Base-by-base conservation (phyloP, 2,113 vertebrate species). In the Actenoides hombroni region DNA sequence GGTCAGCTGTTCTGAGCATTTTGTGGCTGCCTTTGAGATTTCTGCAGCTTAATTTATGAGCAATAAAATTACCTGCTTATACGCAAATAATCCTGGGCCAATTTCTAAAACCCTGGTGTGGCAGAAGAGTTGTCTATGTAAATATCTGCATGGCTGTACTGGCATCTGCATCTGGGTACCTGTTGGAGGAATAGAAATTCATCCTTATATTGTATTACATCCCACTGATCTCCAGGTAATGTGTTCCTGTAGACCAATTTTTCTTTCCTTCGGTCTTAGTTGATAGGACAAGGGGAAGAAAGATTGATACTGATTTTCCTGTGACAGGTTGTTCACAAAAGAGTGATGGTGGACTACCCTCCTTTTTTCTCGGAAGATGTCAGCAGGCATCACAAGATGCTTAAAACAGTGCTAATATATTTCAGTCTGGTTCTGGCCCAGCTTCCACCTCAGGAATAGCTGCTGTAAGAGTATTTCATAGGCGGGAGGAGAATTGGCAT, bases 271-370 rank as follows among this genome's bases (percentile, higher is more conserved):
- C 69, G 69, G 57, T 65, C 71, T 81, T 63, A 91, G 86, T 96
- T 94, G 92, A 90, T 94, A 88, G 71, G 79, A 95, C 37, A 86
- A 96, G 74, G 79, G 92, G 80, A 93, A 91, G 86, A 94, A 95
- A 97, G 73, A 92, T 97, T 98, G 95, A 96, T 97, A 92, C 95
- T 75, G 51, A 92, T 91, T 97, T 97, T 94, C 82, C 69, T 16
- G 80, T 95, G 83, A 94, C 94, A 86, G 78, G 31, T 93, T 64
- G 82, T 92, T 95, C 78, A 65, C 51, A 17, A 26, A 82, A 93
- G 84, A 94, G 35, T 90, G 77, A 96, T 97, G 94, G 46, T 97
- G 95, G 70, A 18, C 75, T 88, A 49, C 75, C 75, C 46, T 83
- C 17, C 92, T 83, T 94, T 89, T 81, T 92, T 97, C 92, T 92